Evolutionary conservation across 2,113 vertebrate genomes (phyloP).

Genomic region (Gnathonemus echidnorhynchus): DNA sequence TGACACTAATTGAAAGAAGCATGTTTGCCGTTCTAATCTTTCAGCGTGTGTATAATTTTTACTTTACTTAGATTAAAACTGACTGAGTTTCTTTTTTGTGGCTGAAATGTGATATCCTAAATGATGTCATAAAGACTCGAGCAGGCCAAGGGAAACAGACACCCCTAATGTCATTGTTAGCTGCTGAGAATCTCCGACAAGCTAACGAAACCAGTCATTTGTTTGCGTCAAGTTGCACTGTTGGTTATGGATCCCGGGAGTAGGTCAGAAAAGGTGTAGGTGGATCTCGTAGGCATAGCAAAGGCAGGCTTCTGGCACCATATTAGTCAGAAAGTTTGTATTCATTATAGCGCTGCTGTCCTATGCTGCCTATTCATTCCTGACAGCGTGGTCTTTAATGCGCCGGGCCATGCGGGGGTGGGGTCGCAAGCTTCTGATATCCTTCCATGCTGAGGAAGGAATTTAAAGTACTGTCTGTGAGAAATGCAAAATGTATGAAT

Average conservation of each 20-base stretch:
- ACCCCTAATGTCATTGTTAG: neutral
- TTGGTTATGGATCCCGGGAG: neutral
- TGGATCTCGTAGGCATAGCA: neutral
- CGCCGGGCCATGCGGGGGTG: slow-evolving; percentile 50
- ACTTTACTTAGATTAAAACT: neutral
- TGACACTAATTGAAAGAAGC: neutral
- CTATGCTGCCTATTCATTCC: neutral
- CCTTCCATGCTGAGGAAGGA: slow-evolving; percentile 66
- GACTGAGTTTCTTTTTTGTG: neutral
- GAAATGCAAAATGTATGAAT: slow-evolving; percentile 86
- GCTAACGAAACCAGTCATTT: neutral
- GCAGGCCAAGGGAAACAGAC: neutral
- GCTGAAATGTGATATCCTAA: neutral
- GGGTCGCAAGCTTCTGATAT: slow-evolving; percentile 51
- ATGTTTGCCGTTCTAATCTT: neutral
- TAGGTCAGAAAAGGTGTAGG: neutral
- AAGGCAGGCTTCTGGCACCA: neutral
- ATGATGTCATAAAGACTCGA: neutral
- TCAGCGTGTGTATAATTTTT: neutral
- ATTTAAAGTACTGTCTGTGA: slow-evolving; percentile 80
- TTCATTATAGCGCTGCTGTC: neutral
- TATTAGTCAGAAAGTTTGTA: neutral
- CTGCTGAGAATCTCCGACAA: neutral
- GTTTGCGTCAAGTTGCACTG: neutral
- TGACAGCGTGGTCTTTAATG: neutral